Evolutionary conservation across 2,797 vertebrate species (phyloP).

Genomic region (Oceanodroma leucorhoa): DNA sequence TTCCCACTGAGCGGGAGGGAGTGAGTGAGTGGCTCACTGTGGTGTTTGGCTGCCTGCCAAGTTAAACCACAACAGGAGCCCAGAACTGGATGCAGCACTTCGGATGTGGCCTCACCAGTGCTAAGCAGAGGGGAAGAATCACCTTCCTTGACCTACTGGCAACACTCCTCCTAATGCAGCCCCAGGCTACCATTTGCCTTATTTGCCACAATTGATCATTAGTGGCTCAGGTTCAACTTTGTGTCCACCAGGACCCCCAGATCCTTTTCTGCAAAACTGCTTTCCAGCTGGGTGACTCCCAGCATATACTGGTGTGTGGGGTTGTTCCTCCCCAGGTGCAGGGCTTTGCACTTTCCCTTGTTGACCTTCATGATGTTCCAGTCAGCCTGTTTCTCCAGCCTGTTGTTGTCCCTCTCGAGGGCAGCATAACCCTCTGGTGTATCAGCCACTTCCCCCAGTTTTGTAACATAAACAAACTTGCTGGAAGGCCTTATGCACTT

Average conservation of each 20-base stretch:
- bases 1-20: no score
- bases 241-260: rapidly evolving
- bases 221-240: not conserved
- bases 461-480: not conserved
- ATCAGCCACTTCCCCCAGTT: not conserved
- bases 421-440: not conserved
- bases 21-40: no score
- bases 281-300: not conserved
- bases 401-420: not conserved
- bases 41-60: no score
- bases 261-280: not conserved
- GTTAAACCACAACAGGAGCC: no score
- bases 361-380: not conserved
- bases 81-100: not conserved
- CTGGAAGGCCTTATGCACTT: not conserved
- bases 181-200: rapidly evolving
- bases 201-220: not conserved
- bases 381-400: not conserved
- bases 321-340: not conserved
- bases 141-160: rapidly evolving
- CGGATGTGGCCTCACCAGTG: not conserved
- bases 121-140: not conserved
- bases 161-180: not conserved
- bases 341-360: not conserved
- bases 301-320: not conserved